A percentile compares a stretch with the other conserved stretches of the same genome.
Conservation (phyloP, 2,888 invertebrate genomes). For the Clunio marinus region DNA sequence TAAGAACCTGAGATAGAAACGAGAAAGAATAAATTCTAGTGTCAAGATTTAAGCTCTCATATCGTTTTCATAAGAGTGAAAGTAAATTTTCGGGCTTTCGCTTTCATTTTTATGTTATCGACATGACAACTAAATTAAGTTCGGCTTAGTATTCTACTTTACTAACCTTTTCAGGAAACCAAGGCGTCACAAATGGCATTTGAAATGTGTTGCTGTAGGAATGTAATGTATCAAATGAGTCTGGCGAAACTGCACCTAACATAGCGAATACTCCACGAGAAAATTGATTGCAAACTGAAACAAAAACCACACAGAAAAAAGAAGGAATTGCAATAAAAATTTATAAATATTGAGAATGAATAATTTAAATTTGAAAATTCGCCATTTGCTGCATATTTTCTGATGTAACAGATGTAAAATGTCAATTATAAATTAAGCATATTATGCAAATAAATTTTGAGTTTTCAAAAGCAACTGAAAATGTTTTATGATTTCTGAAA, state of each 20-base stretch:
- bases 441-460: too few relatives aligned
- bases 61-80: background rate
- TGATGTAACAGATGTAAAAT: too few relatives aligned
- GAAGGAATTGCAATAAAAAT: background rate
- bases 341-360: background rate
- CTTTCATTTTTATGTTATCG: conserved; percentile 1
- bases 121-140: too few relatives aligned
- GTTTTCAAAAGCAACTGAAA: too few relatives aligned
- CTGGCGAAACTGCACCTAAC: conserved; percentile 86
- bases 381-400: too few relatives aligned
- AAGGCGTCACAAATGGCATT: conserved; percentile 90
- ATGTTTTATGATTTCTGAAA: too few relatives aligned
- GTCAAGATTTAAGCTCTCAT: background rate
- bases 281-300: conserved; percentile 81
- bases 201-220: conserved; percentile 93
- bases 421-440: too few relatives aligned
- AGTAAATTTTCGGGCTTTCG: background rate
- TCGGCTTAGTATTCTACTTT: background rate
- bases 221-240: conserved; percentile 90
- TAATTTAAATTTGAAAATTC: too few relatives aligned
- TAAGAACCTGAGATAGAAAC: conserved; percentile 62
- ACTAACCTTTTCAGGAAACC: conserved; percentile 87
- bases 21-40: background rate
- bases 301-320: too few relatives aligned
- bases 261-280: conserved; percentile 83